Conservation (phyloP, 2,113 vertebrate species). For the Tychaedon coryphoeus region DNA sequence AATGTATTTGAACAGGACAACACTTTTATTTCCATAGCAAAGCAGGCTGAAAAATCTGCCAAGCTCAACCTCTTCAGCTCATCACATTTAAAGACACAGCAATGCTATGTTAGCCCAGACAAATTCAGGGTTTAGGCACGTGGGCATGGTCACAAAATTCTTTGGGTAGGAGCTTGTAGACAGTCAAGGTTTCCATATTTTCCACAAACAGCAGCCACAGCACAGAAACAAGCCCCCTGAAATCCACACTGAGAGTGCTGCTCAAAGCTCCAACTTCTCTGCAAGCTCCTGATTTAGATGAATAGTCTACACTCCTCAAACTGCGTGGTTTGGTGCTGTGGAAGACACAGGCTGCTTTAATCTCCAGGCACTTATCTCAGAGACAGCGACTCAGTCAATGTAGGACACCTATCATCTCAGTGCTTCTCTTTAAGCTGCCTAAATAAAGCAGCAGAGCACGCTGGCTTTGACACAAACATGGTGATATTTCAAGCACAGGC, state of each 20-base stretch:
- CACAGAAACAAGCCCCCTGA: not conserved
- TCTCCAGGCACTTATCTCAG: not conserved
- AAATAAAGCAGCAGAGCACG: conserved; percentile 3
- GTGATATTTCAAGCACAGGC: not conserved
- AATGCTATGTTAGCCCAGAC: not conserved
- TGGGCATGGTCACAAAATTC: not conserved
- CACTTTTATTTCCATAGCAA: not conserved
- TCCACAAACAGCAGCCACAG: not conserved
- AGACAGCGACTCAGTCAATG: not conserved
- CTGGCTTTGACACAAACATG: not conserved
- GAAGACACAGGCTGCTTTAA: not conserved
- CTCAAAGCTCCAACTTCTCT: not conserved
- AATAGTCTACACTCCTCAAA: not conserved
- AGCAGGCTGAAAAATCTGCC: not conserved
- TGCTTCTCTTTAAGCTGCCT: not conserved
- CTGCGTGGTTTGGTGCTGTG: not conserved
- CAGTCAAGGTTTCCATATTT: not conserved
- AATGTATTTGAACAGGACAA: not conserved
- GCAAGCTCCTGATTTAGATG: not conserved
- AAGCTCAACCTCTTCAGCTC: not conserved
- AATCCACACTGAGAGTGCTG: not conserved
- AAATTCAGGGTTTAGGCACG: not conserved
- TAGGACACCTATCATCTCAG: conserved; percentile 7
- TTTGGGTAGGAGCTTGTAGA: not conserved
- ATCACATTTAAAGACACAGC: not conserved